A percentile compares a stretch with the other conserved stretches of the same genome.
Conservation (phyloP, 2,797 vertebrate genomes). For the Kryptopterus vitreolus region DNA sequence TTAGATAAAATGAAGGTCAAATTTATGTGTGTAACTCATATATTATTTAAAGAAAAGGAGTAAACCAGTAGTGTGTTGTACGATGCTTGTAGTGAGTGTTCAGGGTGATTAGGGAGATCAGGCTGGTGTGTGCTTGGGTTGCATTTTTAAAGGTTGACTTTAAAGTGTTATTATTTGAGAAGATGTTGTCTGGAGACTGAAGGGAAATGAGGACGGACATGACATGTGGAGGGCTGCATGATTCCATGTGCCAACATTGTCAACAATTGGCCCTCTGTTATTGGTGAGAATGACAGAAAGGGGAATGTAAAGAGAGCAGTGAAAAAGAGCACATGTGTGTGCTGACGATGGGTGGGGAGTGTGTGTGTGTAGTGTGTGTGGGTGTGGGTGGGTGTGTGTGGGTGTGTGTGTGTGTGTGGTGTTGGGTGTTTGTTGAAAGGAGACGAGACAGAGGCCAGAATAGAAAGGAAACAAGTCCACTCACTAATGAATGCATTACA, state of each 20-base stretch:
- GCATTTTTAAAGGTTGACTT: background rate
- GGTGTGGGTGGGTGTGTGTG: background rate
- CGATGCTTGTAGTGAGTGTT: background rate
- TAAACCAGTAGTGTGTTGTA: background rate
- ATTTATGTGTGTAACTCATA: too few species aligned
- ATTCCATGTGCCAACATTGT: background rate
- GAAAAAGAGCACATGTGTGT: too few species aligned
- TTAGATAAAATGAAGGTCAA: too few species aligned
- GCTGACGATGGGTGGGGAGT: background rate
- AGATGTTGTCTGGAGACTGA: slow-evolving; percentile 1
- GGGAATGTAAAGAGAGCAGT: background rate
- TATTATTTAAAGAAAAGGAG: too few species aligned
- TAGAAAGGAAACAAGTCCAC: slow-evolving; percentile 57
- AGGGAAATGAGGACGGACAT: slow-evolving; percentile 9
- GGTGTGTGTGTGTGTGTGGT: background rate
- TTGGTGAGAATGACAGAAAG: background rate
- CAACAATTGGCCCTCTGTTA: slow-evolving; percentile 32
- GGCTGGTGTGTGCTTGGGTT: too few species aligned
- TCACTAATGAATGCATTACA: slow-evolving; percentile 74
- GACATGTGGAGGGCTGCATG: background rate
- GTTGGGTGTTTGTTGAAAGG: background rate
- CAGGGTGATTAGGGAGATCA: background rate
- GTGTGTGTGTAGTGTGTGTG: background rate
- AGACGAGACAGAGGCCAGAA: background rate
- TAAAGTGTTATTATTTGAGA: background rate